These are phyloP conservation scores for Lottia gigantea DNA, from an alignment of 2,888 invertebrate species.

Conservation along the genomic window DNA sequence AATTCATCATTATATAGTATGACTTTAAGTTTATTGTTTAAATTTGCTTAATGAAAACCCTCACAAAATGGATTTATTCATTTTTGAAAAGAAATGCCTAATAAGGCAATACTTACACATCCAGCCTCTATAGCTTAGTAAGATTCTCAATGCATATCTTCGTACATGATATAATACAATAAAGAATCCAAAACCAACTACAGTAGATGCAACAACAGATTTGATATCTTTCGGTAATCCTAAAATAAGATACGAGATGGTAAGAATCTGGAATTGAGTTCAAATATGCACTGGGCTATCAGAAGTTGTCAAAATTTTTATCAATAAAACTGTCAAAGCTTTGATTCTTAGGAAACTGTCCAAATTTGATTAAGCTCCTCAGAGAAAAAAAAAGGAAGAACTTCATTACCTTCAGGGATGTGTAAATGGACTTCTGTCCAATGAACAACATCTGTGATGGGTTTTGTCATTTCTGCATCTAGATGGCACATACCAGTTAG, in stretches of 20 bases:
- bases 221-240: constrained; percentile 56
- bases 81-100: too few species aligned
- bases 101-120: constrained; percentile 58
- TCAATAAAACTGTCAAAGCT: too few species aligned
- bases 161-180: constrained; percentile 67
- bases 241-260: constrained; percentile 35
- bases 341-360: too few species aligned
- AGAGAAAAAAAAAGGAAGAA: too few species aligned
- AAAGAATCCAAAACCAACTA: constrained; percentile 68
- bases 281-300: not conserved
- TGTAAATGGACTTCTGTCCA: constrained; percentile 50
- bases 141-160: constrained; percentile 65
- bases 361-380: too few species aligned
- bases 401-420: constrained; percentile 46
- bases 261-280: too few species aligned
- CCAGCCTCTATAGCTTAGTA: constrained; percentile 62
- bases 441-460: constrained; percentile 51
- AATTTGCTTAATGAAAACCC: too few species aligned
- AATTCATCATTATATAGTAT: too few species aligned
- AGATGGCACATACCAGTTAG: constrained; percentile 61
- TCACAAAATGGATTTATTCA: too few species aligned
- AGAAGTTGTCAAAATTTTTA: not conserved
- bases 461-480: constrained; percentile 58
- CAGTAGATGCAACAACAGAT: constrained; percentile 62
- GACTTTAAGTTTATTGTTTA: too few species aligned